Evolutionary conservation across 2,797 vertebrate genomes (phyloP).

Genomic region (Linurgus olivaceus): DNA sequence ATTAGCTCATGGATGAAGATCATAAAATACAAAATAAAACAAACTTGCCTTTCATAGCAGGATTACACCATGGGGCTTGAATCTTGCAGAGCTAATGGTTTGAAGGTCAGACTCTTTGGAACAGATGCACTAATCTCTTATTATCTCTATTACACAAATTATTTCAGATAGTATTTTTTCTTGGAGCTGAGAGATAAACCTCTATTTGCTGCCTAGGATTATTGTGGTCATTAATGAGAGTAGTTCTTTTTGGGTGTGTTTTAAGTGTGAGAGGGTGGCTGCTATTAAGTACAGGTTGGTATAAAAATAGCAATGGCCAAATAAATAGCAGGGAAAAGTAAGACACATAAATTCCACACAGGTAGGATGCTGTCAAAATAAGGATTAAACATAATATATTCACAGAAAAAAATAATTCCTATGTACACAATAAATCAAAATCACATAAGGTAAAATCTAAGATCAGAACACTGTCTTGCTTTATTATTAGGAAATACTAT

Average conservation of each 20-base stretch:
- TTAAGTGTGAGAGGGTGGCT: neutral
- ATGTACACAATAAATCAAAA: neutral
- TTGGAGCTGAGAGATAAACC: slow-evolving; percentile 12
- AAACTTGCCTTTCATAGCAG: slow-evolving; percentile 48
- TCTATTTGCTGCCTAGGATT: slow-evolving; percentile 32
- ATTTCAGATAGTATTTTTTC: slow-evolving; percentile 35
- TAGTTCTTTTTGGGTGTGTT: neutral
- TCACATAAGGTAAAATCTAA: neutral
- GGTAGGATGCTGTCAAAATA: neutral
- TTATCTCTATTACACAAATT: slow-evolving; percentile 40
- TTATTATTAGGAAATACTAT: neutral
- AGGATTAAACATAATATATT: neutral
- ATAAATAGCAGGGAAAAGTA: neutral
- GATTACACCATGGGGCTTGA: slow-evolving; percentile 16
- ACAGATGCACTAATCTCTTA: slow-evolving; percentile 58
- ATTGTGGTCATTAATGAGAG: slow-evolving; percentile 42
- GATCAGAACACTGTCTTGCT: neutral
- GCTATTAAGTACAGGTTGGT: neutral
- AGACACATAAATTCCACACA: neutral
- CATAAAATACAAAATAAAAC: slow-evolving; percentile 20
- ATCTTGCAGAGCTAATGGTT: slow-evolving; percentile 14
- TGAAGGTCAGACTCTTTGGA: slow-evolving; percentile 50
- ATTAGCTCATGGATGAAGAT: neutral
- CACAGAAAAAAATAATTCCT: neutral
- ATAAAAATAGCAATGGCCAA: neutral